Evolutionary conservation across 2,797 vertebrate species (phyloP).

Genomic region (Potorous gilbertii): DNA sequence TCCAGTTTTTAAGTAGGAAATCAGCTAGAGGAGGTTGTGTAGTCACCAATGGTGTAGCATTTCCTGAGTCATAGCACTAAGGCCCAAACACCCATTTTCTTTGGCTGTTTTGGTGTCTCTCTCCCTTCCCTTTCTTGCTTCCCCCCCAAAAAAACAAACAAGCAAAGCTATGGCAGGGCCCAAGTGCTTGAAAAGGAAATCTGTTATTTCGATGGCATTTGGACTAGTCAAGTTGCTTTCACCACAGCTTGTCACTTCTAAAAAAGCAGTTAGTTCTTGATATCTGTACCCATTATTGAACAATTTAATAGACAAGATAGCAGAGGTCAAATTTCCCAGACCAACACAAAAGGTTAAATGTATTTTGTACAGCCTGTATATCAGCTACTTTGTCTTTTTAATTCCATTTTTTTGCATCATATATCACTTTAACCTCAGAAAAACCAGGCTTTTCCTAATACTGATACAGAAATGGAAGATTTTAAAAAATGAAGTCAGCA

Average conservation of each 20-base stretch:
- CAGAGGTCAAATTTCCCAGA: conserved; percentile 10
- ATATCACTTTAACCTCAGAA: neutral
- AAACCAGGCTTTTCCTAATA: conserved; percentile 21
- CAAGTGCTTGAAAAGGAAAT: neutral
- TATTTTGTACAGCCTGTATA: conserved; percentile 16
- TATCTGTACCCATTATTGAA: neutral
- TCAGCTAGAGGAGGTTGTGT: neutral
- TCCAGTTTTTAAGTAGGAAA: neutral
- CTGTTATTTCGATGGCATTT: neutral
- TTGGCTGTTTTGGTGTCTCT: accelerated
- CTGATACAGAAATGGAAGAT: conserved; percentile 33
- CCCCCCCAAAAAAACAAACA: neutral
- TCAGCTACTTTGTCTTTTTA: neutral
- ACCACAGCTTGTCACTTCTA: conserved; percentile 34
- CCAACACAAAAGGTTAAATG: conserved; percentile 5
- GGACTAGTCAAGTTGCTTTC: neutral
- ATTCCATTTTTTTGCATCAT: neutral
- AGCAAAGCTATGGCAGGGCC: neutral
- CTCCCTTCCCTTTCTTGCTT: neutral
- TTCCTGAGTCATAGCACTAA: neutral
- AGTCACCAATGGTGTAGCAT: neutral
- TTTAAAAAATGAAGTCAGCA: neutral
- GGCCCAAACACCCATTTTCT: neutral
- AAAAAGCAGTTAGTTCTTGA: conserved; percentile 10
- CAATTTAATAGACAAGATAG: neutral